Percentiles rank a stretch among this genome's conserved stretches.
Evolutionary conservation across 2,888 invertebrate genomes (phyloP).

Genomic region (Beris chalybata): DNA sequence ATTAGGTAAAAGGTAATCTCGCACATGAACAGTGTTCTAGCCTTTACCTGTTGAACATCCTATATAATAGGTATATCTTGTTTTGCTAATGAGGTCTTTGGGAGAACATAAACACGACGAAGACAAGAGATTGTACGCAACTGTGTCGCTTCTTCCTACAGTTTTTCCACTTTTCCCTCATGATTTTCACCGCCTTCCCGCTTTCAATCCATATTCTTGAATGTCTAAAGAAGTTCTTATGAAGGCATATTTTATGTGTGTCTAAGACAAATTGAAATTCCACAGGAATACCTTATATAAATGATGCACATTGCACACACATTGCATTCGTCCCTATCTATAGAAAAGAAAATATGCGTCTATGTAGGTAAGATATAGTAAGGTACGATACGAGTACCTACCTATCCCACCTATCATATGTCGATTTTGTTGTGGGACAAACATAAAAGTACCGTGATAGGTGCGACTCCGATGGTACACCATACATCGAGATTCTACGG

Average conservation of each 20-base stretch:
- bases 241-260: constrained; percentile 25
- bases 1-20: constrained; percentile 30
- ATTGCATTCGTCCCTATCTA: constrained; percentile 21
- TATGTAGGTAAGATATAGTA: constrained; percentile 18
- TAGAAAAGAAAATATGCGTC: constrained; percentile 21
- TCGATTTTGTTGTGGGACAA: constrained; percentile 2
- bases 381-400: not conserved
- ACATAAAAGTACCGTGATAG: constrained; percentile 23
- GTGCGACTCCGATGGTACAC: constrained; percentile 13
- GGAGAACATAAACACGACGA: constrained; percentile 21
- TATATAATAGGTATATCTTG: not conserved
- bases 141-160: constrained; percentile 15
- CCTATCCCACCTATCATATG: not conserved
- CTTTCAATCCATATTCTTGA: constrained; percentile 13
- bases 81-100: constrained; percentile 16
- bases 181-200: constrained; percentile 21
- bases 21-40: constrained; percentile 5
- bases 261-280: constrained; percentile 29
- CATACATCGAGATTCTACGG: constrained; percentile 21
- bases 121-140: not conserved
- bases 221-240: constrained; percentile 18
- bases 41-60: not conserved
- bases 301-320: constrained; percentile 26
- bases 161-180: constrained; percentile 19
- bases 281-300: constrained; percentile 23